A percentile compares a stretch with the other conserved stretches of the same genome.
Conservation (phyloP, 2,113 vertebrate species). For the Anhinga rufa region DNA sequence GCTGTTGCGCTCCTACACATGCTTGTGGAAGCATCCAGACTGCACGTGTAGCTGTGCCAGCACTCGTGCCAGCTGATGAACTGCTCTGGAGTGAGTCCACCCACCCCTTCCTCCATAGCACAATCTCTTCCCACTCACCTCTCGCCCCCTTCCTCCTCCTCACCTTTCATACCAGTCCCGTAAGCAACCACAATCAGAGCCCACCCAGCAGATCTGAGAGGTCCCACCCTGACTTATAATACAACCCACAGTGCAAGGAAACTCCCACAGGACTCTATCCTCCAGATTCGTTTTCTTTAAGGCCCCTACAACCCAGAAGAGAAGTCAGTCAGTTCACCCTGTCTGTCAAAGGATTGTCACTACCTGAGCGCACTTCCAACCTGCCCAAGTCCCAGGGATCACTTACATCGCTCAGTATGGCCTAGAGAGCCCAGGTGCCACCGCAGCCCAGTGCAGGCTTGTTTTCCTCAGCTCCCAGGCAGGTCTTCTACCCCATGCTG, state of each 20-base stretch:
- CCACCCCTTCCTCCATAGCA: background rate
- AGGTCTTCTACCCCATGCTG: background rate
- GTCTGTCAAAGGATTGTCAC: background rate
- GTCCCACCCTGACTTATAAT: rapidly evolving
- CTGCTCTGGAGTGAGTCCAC: background rate
- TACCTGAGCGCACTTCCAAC: background rate
- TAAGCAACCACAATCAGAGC: background rate
- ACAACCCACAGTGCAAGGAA: background rate
- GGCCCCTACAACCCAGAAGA: background rate
- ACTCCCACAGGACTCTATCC: background rate
- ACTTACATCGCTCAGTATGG: rapidly evolving
- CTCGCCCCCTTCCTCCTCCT: background rate
- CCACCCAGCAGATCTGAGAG: background rate
- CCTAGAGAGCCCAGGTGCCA: background rate
- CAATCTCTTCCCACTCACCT: background rate
- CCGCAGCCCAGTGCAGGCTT: rapidly evolving
- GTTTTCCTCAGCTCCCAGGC: background rate
- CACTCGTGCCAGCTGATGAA: background rate
- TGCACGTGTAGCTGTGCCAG: background rate
- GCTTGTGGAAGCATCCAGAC: background rate
- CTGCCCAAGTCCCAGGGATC: background rate
- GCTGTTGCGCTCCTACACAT: background rate
- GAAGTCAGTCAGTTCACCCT: background rate
- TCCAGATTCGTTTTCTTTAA: background rate
- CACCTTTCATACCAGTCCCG: background rate